Percentiles rank a stretch among this genome's conserved stretches.
phyloP scores from a whole-genome alignment of 64 coral and sea anemone genomes.

The Anthopleura sola region DNA sequence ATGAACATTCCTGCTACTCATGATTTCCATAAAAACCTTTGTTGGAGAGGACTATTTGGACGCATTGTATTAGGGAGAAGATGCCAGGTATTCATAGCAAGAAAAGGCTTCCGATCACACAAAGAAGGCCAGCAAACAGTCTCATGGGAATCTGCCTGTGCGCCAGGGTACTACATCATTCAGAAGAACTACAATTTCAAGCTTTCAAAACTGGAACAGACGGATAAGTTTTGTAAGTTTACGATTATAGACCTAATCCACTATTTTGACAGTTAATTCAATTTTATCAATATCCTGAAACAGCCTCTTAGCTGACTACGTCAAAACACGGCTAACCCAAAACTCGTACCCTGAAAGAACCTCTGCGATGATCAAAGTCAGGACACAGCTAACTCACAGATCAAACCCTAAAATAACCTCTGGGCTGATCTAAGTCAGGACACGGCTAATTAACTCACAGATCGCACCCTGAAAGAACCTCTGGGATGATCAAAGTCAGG shows the following conservation, averaged over 20 bases:
- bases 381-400: no score
- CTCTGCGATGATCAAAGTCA: no score
- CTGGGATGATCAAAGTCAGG: no score
- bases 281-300: background rate
- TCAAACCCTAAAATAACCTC: no score
- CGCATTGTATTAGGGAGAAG: constrained; percentile 32
- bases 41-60: constrained; percentile 44
- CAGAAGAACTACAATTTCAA: constrained; percentile 62
- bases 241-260: background rate
- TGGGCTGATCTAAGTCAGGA: no score
- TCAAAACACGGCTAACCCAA: no score
- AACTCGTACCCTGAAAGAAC: no score
- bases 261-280: no score
- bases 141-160: constrained; percentile 48
- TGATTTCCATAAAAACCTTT: constrained; percentile 44
- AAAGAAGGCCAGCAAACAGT: constrained; percentile 40
- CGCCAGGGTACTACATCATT: constrained; percentile 34
- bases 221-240: constrained; percentile 42
- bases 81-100: constrained; percentile 36
- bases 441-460: no score
- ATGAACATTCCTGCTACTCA: constrained; percentile 55
- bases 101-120: constrained; percentile 1
- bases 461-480: no score
- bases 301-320: no score
- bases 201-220: constrained; percentile 14